phyloP scores from a whole-genome alignment of 2,797 vertebrate genomes.

The Melanotaenia pygmaea region DNA sequence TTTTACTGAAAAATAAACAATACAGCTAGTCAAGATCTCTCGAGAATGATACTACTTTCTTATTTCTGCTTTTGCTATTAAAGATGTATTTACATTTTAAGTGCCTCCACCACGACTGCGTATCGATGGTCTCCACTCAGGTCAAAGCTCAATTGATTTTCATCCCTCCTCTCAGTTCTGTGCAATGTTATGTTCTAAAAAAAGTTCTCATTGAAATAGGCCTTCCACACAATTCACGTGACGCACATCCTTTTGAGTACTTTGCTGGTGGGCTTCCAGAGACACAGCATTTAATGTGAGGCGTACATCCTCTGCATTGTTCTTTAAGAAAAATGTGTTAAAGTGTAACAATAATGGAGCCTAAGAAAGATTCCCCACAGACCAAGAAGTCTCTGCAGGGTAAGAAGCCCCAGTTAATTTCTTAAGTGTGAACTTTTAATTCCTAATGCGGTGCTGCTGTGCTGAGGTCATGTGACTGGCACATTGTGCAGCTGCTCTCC shows the following conservation, averaged over 20 bases:
- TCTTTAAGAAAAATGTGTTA: slow-evolving; percentile 5
- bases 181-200: slow-evolving; percentile 54
- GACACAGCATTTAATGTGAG: not conserved
- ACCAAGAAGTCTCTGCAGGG: not conserved
- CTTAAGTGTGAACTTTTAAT: slow-evolving; percentile 30
- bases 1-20: slow-evolving; percentile 39
- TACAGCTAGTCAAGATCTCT: slow-evolving; percentile 39
- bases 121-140: slow-evolving; percentile 61
- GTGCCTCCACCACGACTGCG: slow-evolving; percentile 51
- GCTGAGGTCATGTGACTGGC: slow-evolving; percentile 54
- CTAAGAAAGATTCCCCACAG: slow-evolving; percentile 15
- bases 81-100: slow-evolving; percentile 75
- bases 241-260: slow-evolving; percentile 22
- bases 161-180: slow-evolving; percentile 13
- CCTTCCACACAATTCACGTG: slow-evolving; percentile 21
- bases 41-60: slow-evolving; percentile 38
- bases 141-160: slow-evolving; percentile 61
- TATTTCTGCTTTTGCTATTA: slow-evolving; percentile 40
- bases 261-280: slow-evolving; percentile 12
- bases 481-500: slow-evolving; percentile 58
- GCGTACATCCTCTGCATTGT: not conserved
- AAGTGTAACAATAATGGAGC: slow-evolving; percentile 3
- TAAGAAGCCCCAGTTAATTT: slow-evolving; percentile 33
- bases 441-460: slow-evolving; percentile 36
- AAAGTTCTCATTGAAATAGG: slow-evolving; percentile 38